Evolutionary conservation across 2,797 vertebrate genomes (phyloP), one percentile per base, ranked within the genome.

Genomic region (Hippoglossus hippoglossus): DNA sequence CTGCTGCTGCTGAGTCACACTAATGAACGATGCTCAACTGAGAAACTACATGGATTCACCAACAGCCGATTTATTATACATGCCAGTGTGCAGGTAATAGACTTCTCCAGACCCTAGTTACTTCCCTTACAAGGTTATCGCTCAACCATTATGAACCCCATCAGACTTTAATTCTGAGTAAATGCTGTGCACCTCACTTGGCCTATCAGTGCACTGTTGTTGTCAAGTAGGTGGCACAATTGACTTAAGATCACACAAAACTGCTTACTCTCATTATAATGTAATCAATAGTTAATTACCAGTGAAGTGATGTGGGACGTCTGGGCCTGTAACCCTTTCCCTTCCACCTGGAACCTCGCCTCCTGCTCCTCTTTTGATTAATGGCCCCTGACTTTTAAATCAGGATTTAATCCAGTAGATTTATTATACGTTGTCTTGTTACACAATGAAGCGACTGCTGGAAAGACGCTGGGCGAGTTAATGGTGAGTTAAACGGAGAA

Each of bases 271-370:
- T 88, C 84, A 89, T 92, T 92, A 87, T 83, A 91, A 88, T 77
- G 79, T 78, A 75, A 92, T 93, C 90, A 89, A 91, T 93, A 92
- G 81, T 86, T 81, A 91, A 93, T 93, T 92, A 93, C 85, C 82
- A 84, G 80, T 81, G 71, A 86, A 78, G 89, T 82, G 86, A 88
- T 87, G 79, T 75, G 73, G 73, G 81, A 79, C 75, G 65, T 83
- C 54, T 67, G 78, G 74, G 81, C 72, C 73, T 77, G 62, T 75
- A 74, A 77, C 79, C 82, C 81, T 68, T 73, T 79, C 74, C 47
- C 56, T 63, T 66, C 61, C 76, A 81, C 56, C 74, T 49, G 53
- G 73, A 75, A 41, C 77, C 71, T 50, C 62, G 53, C n/a, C 56
- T 54, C 26, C 25, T 49, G 41, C 59, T 57, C 39, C 55, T 71